Evolutionary conservation across 1,140 invertebrate species (phyloP).

Genomic region (Tetragnatha versicolor): DNA sequence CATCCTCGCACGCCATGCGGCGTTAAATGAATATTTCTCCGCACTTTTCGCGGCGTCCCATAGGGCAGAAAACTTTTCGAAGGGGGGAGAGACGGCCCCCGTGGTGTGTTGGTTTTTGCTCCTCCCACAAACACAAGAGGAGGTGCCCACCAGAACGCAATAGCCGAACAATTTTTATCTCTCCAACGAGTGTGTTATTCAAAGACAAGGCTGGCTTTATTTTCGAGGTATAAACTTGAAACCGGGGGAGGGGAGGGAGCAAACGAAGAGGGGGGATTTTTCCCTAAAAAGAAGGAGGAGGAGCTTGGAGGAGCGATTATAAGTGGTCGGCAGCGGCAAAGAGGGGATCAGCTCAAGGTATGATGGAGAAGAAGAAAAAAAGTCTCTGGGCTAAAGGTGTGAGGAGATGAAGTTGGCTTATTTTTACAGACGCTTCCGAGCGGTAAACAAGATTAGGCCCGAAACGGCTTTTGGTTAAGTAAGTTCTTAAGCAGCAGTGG

Average conservation of each 20-base stretch:
- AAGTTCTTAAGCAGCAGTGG: conserved; percentile 46
- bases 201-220: conserved; percentile 27
- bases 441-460: conserved; percentile 52
- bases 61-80: conserved; percentile 34
- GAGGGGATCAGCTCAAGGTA: conserved; percentile 28
- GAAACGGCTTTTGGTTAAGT: conserved; percentile 47
- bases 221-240: conserved; percentile 39
- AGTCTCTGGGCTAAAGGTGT: conserved; percentile 37
- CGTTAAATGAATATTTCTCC: conserved; percentile 52
- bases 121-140: conserved; percentile 21
- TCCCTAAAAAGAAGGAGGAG: conserved; percentile 32
- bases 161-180: conserved; percentile 48
- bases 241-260: conserved; percentile 5
- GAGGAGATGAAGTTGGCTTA: conserved; percentile 41
- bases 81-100: background rate
- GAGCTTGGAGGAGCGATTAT: conserved; percentile 51
- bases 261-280: background rate
- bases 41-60: conserved; percentile 8
- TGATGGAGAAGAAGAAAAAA: conserved; percentile 28
- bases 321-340: conserved; percentile 28
- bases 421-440: conserved; percentile 42
- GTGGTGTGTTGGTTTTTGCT: conserved; percentile 33
- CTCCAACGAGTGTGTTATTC: conserved; percentile 18
- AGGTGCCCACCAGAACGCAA: conserved; percentile 8
- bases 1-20: conserved; percentile 22